These are phyloP conservation scores for Drosophila suboccidentalis DNA, from an alignment of 2,888 invertebrate species.

Conservation along the genomic window DNA sequence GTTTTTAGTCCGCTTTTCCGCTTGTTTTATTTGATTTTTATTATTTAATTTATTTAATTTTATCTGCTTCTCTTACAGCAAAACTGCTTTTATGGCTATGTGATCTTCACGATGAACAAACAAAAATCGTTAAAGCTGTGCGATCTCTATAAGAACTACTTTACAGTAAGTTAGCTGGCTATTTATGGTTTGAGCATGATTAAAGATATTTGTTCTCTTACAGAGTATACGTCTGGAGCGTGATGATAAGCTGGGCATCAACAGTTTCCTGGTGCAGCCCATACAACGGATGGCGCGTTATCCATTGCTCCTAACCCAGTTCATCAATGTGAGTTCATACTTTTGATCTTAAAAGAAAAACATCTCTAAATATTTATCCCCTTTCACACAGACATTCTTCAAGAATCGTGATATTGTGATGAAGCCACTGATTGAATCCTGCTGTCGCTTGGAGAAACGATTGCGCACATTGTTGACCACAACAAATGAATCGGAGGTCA, in stretches of 20 bases:
- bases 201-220: not conserved
- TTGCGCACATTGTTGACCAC: slow-evolving; percentile 82
- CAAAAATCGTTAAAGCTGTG: slow-evolving; percentile 84
- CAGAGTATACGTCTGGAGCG: slow-evolving; percentile 83
- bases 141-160: slow-evolving; percentile 83
- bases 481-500: slow-evolving; percentile 85
- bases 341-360: rapidly evolving
- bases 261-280: slow-evolving; percentile 85
- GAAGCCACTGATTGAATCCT: slow-evolving; percentile 84
- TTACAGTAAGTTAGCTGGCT: slow-evolving; percentile 74
- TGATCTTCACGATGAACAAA: slow-evolving; percentile 85
- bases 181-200: not conserved
- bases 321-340: slow-evolving; percentile 78
- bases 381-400: slow-evolving; percentile 77
- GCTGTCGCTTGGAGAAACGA: slow-evolving; percentile 84
- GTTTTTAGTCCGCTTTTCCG: too few relatives aligned
- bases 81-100: slow-evolving; percentile 84
- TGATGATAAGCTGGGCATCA: slow-evolving; percentile 85
- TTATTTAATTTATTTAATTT: not conserved
- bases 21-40: too few relatives aligned
- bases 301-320: slow-evolving; percentile 83
- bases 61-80: slow-evolving; percentile 59
- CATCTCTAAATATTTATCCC: not conserved
- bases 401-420: slow-evolving; percentile 83
- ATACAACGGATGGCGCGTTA: slow-evolving; percentile 85